A percentile compares a stretch with the other conserved stretches of the same genome.
Conservation (phyloP, 2,888 invertebrate genomes). For the Meiosimyza decipiens region DNA sequence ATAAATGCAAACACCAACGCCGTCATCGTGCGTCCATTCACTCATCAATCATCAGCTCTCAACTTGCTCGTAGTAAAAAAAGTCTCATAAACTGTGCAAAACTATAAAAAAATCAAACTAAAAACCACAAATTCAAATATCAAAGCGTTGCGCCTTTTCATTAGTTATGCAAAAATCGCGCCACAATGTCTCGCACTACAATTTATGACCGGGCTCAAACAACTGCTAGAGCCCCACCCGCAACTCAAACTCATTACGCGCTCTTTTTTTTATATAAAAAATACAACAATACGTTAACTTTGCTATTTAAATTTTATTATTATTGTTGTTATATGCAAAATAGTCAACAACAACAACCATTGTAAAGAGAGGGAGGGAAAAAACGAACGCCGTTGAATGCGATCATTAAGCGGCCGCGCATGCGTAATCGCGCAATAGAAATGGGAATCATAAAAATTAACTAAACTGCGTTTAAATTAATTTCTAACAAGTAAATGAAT, state of each 20-base stretch:
- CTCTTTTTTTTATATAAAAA: no score
- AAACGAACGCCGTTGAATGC: constrained; percentile 13
- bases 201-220: constrained; percentile 26
- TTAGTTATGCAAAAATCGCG: constrained; percentile 48
- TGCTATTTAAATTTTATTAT: neutral
- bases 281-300: neutral
- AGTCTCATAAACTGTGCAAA: neutral
- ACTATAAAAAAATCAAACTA: neutral
- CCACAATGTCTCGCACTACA: constrained; percentile 44
- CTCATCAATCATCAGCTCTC: no score
- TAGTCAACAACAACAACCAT: neutral
- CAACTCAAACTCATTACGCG: constrained; percentile 4
- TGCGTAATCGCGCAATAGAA: constrained; percentile 3
- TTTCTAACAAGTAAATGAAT: constrained; percentile 14
- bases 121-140: constrained; percentile 31
- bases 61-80: neutral
- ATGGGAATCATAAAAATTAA: constrained; percentile 9
- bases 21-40: no score
- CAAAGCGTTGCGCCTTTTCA: constrained; percentile 45
- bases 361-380: neutral
- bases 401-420: constrained; percentile 18
- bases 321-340: neutral
- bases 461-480: constrained; percentile 27
- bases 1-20: no score
- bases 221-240: constrained; percentile 15